phyloP scores from a whole-genome alignment of 2,888 invertebrate species.

The Eupsilia transversa region DNA sequence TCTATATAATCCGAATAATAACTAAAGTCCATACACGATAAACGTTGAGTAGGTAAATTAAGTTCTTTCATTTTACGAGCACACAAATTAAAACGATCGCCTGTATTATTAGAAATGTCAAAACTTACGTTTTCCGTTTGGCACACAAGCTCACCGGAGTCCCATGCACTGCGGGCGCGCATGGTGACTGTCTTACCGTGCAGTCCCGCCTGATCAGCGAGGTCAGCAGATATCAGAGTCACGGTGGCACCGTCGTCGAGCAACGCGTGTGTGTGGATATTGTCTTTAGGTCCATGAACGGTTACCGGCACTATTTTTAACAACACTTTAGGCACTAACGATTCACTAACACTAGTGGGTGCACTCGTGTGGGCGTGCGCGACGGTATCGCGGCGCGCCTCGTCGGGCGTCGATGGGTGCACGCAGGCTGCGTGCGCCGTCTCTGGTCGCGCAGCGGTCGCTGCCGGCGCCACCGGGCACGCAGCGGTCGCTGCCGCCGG shows the following conservation, averaged over 20 bases:
- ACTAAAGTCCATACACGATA: slow-evolving; percentile 1
- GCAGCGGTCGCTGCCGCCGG: too few relatives aligned
- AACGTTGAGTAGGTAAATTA: slow-evolving; percentile 2
- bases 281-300: slow-evolving; percentile 1
- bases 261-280: not conserved
- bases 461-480: too few relatives aligned
- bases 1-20: not conserved
- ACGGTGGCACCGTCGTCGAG: slow-evolving; percentile 6
- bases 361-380: not conserved
- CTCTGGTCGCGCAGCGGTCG: not conserved
- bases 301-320: not conserved
- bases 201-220: slow-evolving; percentile 2
- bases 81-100: not conserved
- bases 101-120: not conserved
- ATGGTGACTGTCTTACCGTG: slow-evolving; percentile 10
- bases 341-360: slow-evolving; percentile 1
- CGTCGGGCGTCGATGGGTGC: not conserved
- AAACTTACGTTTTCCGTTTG: not conserved
- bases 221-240: not conserved
- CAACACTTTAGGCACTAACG: slow-evolving; percentile 8
- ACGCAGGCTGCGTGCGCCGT: not conserved
- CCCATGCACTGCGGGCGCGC: slow-evolving; percentile 14
- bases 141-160: not conserved
- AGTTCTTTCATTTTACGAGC: not conserved
- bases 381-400: not conserved